Evolutionary conservation across 2,888 invertebrate species (phyloP).

Genomic region (Lepidocyrtoides sp.): DNA sequence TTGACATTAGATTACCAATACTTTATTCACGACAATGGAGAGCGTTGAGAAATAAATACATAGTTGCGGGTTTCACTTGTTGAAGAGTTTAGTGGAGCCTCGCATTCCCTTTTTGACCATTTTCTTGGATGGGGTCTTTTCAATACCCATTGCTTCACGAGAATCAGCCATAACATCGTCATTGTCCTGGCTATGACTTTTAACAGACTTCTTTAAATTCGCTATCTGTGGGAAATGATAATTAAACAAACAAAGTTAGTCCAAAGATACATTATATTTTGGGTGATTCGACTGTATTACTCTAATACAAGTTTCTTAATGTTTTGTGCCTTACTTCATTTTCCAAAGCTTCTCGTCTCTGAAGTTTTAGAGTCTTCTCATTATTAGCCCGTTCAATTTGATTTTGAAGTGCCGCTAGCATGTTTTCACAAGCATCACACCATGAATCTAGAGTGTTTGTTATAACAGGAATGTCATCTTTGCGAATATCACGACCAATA

Average conservation of each 20-base stretch:
- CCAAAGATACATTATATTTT: too few relatives aligned
- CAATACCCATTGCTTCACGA: conserved; percentile 88
- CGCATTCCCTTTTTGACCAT: conserved; percentile 87
- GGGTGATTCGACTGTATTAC: too few relatives aligned
- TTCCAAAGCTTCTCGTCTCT: conserved; percentile 94
- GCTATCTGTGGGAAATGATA: conserved; percentile 92
- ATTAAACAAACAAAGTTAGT: too few relatives aligned
- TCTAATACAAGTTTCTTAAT: too few relatives aligned
- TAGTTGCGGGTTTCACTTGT: conserved; percentile 65
- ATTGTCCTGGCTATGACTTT: conserved; percentile 91
- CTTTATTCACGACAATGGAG: neutral
- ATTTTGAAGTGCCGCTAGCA: conserved; percentile 95
- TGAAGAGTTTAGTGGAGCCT: conserved; percentile 82
- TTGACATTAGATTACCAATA: too few relatives aligned
- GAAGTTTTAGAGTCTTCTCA: conserved; percentile 93
- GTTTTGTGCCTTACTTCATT: conserved; percentile 92
- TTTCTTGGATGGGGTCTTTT: conserved; percentile 88
- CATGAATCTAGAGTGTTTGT: conserved; percentile 94
- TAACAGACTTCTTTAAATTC: conserved; percentile 95
- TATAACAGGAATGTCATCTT: conserved; percentile 94
- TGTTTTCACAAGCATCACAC: conserved; percentile 96
- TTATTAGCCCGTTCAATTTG: conserved; percentile 96
- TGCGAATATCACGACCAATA: conserved; percentile 96
- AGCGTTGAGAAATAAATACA: neutral
- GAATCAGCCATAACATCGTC: conserved; percentile 94